Percentiles rank a stretch among this genome's conserved stretches.
Conservation (phyloP, 1,140 invertebrate species). For the Kradibia gibbosae region DNA sequence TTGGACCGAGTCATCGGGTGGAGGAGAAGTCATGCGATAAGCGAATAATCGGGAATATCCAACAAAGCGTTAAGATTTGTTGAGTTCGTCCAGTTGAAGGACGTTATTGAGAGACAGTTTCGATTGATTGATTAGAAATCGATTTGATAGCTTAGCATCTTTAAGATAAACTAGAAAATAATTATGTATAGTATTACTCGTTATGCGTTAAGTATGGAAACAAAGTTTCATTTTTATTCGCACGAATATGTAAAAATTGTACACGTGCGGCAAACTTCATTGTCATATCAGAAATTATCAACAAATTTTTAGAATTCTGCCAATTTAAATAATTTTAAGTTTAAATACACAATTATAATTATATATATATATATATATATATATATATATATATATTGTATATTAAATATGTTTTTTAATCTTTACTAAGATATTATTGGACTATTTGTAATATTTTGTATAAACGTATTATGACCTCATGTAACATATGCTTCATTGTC, state of each 20-base stretch:
- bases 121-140: not conserved
- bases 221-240: slow-evolving; percentile 23
- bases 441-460: slow-evolving; percentile 16
- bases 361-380: no score
- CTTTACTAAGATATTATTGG: not conserved
- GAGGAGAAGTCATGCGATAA: slow-evolving; percentile 18
- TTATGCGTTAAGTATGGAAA: not conserved
- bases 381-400: no score
- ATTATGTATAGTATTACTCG: slow-evolving; percentile 10
- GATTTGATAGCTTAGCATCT: not conserved
- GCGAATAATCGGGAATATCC: not conserved
- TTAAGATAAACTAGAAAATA: not conserved
- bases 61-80: not conserved
- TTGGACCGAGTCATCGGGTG: no score
- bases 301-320: slow-evolving; percentile 32
- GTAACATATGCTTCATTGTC: not conserved
- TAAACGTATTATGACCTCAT: not conserved
- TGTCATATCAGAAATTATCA: slow-evolving; percentile 40
- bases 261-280: slow-evolving; percentile 7
- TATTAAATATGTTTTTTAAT: not conserved
- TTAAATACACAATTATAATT: no score
- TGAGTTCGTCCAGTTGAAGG: no score
- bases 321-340: slow-evolving; percentile 6
- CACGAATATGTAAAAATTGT: not conserved
- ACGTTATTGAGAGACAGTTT: no score